Conservation (phyloP, 35 echinoderm and acorn worm genomes). For the Lytechinus variegatus region DNA sequence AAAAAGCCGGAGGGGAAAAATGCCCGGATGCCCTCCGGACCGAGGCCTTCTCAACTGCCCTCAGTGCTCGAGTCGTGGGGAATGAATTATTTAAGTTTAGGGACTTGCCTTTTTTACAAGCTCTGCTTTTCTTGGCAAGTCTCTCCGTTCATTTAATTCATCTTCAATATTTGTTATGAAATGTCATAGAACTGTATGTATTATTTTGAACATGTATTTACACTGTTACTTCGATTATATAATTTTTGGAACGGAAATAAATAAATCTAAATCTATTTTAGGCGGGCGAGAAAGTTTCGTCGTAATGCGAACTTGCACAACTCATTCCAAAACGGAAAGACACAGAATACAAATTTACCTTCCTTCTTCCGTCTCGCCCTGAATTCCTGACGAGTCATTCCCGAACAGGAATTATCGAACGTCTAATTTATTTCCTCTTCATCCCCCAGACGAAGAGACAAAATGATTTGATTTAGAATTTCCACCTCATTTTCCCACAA, state of each 20-base stretch:
- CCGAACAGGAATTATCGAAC: neutral
- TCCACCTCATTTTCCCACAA: neutral
- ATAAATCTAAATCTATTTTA: no score
- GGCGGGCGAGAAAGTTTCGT: neutral
- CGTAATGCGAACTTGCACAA: neutral
- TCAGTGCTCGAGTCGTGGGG: neutral
- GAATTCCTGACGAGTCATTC: neutral
- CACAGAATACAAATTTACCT: neutral
- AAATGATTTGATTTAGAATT: neutral
- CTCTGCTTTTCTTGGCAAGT: no score
- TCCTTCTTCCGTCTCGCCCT: neutral
- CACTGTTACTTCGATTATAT: no score
- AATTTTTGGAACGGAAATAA: no score
- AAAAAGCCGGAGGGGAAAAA: neutral
- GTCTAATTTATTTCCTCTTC: neutral
- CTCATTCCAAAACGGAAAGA: neutral
- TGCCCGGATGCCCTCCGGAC: neutral
- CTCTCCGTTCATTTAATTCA: no score
- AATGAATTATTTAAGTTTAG: no score
- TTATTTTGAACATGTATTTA: no score
- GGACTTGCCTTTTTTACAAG: no score
- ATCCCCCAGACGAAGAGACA: neutral
- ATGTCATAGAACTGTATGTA: no score
- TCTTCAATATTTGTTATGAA: no score
- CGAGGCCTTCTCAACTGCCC: neutral